Percentiles rank a stretch among this genome's conserved stretches.
Evolutionary conservation across 2,113 vertebrate species (phyloP).

Genomic region (Hucho hucho): DNA sequence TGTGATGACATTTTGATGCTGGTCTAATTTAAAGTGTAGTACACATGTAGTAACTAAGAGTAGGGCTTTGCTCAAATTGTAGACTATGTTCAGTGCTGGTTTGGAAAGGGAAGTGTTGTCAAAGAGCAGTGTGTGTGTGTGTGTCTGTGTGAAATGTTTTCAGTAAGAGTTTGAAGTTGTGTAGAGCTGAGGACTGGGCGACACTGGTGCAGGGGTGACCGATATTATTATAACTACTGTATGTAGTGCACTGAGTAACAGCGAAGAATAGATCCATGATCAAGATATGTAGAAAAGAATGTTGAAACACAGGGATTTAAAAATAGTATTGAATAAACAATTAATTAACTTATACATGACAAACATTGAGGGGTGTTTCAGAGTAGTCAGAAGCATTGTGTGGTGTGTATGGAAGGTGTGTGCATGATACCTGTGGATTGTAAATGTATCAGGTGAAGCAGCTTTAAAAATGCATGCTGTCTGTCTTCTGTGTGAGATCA

Average conservation of each 20-base stretch:
- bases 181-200: too few species aligned
- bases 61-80: slow-evolving; percentile 37
- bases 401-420: neutral
- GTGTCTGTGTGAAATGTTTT: too few species aligned
- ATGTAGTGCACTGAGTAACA: too few species aligned
- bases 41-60: slow-evolving; percentile 29
- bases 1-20: slow-evolving; percentile 22
- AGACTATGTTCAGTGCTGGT: slow-evolving; percentile 35
- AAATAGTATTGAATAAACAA: too few species aligned
- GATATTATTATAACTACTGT: neutral
- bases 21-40: slow-evolving; percentile 49
- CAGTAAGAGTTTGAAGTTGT: too few species aligned
- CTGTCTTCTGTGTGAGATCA: slow-evolving; percentile 29
- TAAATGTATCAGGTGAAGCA: neutral
- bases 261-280: too few species aligned
- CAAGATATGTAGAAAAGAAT: too few species aligned
- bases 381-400: neutral
- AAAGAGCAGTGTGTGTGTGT: neutral
- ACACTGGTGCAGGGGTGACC: too few species aligned
- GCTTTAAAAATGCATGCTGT: slow-evolving; percentile 23
- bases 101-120: slow-evolving; percentile 39
- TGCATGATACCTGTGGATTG: neutral
- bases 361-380: neutral
- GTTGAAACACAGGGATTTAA: too few species aligned
- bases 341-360: neutral